phyloP scores from a whole-genome alignment of 2,113 vertebrate genomes.

The Gymnobelideus leadbeateri region DNA sequence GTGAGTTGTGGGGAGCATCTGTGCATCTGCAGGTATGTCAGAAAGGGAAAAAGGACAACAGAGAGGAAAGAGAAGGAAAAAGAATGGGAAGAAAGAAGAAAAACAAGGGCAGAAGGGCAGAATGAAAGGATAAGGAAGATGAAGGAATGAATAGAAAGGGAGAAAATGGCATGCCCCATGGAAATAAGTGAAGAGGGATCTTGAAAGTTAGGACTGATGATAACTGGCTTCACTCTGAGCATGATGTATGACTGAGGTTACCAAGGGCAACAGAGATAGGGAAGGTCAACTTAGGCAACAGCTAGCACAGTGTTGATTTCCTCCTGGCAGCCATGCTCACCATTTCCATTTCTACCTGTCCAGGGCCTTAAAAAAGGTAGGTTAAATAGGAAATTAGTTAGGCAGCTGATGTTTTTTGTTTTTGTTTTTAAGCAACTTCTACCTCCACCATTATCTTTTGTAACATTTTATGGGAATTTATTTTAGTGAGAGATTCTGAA shows the following conservation, averaged over 20 bases:
- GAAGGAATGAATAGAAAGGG: background rate
- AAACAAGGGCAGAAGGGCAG: background rate
- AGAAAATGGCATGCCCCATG: background rate
- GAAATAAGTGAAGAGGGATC: background rate
- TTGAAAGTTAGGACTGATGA: background rate
- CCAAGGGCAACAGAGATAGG: background rate
- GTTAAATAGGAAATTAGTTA: conserved; percentile 15
- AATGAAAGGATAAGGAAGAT: conserved; percentile 5
- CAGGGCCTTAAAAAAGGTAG: conserved; percentile 16
- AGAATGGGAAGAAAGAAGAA: background rate
- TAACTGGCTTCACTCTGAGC: background rate
- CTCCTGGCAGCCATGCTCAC: background rate
- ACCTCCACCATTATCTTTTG: background rate
- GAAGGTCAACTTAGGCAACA: background rate
- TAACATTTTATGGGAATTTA: background rate
- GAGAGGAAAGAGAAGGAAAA: background rate
- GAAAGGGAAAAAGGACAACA: conserved; percentile 9
- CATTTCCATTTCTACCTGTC: conserved; percentile 22
- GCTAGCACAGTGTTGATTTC: background rate
- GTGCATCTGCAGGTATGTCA: background rate
- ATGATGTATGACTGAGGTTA: background rate
- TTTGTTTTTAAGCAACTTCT: background rate
- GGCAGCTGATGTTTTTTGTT: background rate
- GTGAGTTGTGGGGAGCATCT: background rate
- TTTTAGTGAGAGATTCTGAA: conserved; percentile 12